Conservation (phyloP, 1,140 invertebrate species). For the Forficula auricularia region DNA sequence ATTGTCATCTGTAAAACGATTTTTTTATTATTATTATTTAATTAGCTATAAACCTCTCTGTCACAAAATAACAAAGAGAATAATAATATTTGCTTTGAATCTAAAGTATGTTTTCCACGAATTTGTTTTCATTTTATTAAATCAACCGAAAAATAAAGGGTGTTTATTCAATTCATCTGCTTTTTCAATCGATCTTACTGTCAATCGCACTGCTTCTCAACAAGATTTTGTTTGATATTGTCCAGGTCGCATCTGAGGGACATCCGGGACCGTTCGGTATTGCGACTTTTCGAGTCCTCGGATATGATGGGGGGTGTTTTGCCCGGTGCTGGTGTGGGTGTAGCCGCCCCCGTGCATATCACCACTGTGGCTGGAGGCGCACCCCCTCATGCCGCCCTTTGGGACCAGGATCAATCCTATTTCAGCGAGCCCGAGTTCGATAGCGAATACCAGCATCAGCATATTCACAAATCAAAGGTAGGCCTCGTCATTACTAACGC, state of each 20-base stretch:
- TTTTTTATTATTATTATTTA: too few species aligned
- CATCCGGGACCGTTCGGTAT: slow-evolving; percentile 75
- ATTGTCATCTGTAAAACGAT: too few species aligned
- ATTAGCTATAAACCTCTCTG: too few species aligned
- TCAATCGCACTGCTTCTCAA: too few species aligned
- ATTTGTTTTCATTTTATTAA: too few species aligned
- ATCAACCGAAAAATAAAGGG: too few species aligned
- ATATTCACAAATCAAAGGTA: slow-evolving; percentile 84
- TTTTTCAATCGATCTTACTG: too few species aligned
- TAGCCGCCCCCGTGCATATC: slow-evolving; percentile 16
- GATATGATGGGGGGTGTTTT: slow-evolving; percentile 44
- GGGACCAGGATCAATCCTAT: slow-evolving; percentile 59
- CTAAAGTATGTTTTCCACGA: too few species aligned
- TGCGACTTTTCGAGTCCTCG: slow-evolving; percentile 72
- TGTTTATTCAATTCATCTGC: too few species aligned
- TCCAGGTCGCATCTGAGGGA: slow-evolving; percentile 64
- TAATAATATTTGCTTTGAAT: too few species aligned
- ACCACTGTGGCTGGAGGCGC: slow-evolving; percentile 28
- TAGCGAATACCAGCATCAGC: slow-evolving; percentile 81
- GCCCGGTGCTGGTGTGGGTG: slow-evolving; percentile 25
- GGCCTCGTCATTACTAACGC: too few species aligned
- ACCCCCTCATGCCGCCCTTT: slow-evolving; percentile 27
- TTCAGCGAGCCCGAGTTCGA: slow-evolving; percentile 89
- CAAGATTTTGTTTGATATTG: slow-evolving; percentile 14
- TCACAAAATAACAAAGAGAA: too few species aligned